phyloP scores from a whole-genome alignment of 92 coral and sea anemone species.

The Virgularia gustaviana region DNA sequence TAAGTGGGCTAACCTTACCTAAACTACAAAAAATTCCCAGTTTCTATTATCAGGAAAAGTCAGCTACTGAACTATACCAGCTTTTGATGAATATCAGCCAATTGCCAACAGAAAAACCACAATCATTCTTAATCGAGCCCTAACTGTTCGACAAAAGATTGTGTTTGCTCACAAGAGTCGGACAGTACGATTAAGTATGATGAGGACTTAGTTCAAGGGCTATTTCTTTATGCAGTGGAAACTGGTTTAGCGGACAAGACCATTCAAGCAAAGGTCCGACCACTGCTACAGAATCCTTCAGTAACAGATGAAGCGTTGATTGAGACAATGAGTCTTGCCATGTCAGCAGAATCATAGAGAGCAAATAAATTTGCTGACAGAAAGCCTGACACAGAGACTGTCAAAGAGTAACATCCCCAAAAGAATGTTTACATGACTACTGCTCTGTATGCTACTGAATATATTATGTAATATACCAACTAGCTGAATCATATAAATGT shows the following conservation, averaged over 20 bases:
- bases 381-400: too few species aligned
- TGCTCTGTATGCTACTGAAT: too few species aligned
- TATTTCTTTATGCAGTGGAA: slow-evolving; percentile 29
- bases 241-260: slow-evolving; percentile 34
- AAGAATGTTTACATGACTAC: too few species aligned
- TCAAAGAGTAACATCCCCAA: too few species aligned
- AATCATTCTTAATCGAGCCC: slow-evolving; percentile 32
- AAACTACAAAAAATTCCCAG: too few species aligned
- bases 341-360: slow-evolving; percentile 39
- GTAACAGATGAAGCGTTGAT: slow-evolving; percentile 13
- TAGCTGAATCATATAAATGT: too few species aligned
- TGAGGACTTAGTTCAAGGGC: slow-evolving; percentile 22
- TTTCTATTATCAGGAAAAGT: too few species aligned
- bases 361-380: slow-evolving; percentile 31
- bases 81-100: slow-evolving; percentile 37
- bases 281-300: not conserved
- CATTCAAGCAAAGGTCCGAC: slow-evolving; percentile 41
- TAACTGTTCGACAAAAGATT: slow-evolving; percentile 40
- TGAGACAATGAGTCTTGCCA: slow-evolving; percentile 11
- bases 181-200: slow-evolving; percentile 32
- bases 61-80: slow-evolving; percentile 57
- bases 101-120: slow-evolving; percentile 16
- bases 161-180: slow-evolving; percentile 30
- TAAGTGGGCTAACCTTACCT: too few species aligned
- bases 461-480: too few species aligned